Base-by-base conservation (phyloP, 92 coral and sea anemone genomes). In the Parazoanthus darwini region DNA sequence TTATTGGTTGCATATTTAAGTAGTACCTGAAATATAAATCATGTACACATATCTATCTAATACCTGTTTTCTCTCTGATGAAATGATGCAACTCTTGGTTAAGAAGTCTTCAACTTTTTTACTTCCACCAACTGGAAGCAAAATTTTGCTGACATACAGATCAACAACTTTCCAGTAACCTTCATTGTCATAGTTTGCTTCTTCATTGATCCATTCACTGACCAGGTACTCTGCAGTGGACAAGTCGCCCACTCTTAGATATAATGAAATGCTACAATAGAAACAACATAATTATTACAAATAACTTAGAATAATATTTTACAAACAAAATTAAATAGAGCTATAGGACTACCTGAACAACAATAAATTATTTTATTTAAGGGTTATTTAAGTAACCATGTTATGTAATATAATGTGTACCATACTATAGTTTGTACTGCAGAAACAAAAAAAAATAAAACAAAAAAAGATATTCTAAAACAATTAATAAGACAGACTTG, bases 41-140 rank as follows among this genome's bases (percentile, higher is more conserved):
- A 78, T 37, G 14, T 22, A 6, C 11, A n/a, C 33, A 25, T 46
- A 13, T 33, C 3, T 7, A 56, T 8, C 6, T 5, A 6, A 23
- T 42, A 84, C 87, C 87, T 84, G 87, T 70, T 70, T 84, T 51
- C 87, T 84, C 26, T 29, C 87, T 8, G 56, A 59, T 84, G 87
- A 74, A 46, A 84, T 84, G 13, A 23, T 25, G 78, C 78, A n/a
- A 22, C 33, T 54, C 18, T 46, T 38, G 39, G 23, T 36, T 71
- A 84, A 73, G 29, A 84, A 84, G 13, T 84, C 87, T 33, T 68
- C 63, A 70, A 84, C 78, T 20, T 71, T 84, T 13, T 25, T 46
- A 11, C 38, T 84, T 71, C 87, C 79, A 70, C 78, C 78, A 14
- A 73, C 16, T 4, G 87, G 87, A 48, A 68, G 58, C 42, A 84